These are phyloP conservation scores for Anolis apletophallus DNA, from an alignment of 2,797 vertebrate species.

Conservation along the genomic window DNA sequence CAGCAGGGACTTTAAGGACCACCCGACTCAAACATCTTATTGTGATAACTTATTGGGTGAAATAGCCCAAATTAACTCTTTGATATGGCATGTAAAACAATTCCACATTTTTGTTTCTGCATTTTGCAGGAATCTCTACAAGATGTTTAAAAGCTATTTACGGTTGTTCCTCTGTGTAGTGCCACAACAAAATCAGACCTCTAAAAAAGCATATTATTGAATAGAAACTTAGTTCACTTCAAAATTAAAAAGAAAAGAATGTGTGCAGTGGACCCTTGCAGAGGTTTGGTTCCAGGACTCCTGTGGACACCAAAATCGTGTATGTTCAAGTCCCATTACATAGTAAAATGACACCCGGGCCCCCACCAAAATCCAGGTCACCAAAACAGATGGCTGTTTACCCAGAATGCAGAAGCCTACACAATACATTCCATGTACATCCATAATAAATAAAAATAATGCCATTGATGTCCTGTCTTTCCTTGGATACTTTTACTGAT, in stretches of 20 bases:
- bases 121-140: conserved; percentile 10
- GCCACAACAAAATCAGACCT: neutral
- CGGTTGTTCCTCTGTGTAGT: conserved; percentile 1
- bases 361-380: too few relatives aligned
- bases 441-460: neutral
- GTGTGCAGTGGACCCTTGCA: neutral
- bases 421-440: neutral
- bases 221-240: neutral
- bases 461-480: neutral
- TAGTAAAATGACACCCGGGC: too few relatives aligned
- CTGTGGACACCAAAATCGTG: too few relatives aligned
- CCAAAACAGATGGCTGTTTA: too few relatives aligned
- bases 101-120: conserved; percentile 24
- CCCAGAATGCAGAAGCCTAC: too few relatives aligned
- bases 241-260: neutral
- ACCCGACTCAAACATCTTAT: conserved; percentile 65
- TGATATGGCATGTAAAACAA: conserved; percentile 22
- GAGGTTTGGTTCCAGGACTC: neutral
- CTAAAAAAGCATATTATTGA: conserved; percentile 15
- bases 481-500: neutral
- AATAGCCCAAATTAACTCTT: conserved; percentile 52
- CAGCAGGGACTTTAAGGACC: conserved; percentile 58
- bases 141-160: conserved; percentile 9
- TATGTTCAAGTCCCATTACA: too few relatives aligned
- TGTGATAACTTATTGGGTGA: conserved; percentile 53